These are phyloP conservation scores for Pagrus major DNA, from an alignment of 2,113 vertebrate species.

Conservation along the genomic window DNA sequence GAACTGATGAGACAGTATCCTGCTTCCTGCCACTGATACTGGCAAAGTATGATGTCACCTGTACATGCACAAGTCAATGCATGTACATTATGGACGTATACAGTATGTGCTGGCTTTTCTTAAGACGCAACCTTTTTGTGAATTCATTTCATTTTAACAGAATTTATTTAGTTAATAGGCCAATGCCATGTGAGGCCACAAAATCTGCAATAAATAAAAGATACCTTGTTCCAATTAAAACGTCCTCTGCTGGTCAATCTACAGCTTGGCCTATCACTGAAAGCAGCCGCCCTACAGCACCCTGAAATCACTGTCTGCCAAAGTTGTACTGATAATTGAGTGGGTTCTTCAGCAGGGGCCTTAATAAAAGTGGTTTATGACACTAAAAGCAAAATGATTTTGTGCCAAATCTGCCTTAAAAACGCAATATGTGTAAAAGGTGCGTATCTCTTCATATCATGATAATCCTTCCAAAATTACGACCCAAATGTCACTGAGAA, in stretches of 20 bases:
- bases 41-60: slow-evolving; percentile 1
- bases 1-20: background rate
- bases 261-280: background rate
- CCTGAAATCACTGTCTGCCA: background rate
- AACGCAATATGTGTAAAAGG: background rate
- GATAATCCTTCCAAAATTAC: background rate
- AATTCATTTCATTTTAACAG: too few relatives aligned
- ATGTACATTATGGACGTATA: background rate
- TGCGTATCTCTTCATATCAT: background rate
- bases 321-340: background rate
- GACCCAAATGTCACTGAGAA: background rate
- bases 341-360: background rate
- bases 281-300: too few relatives aligned
- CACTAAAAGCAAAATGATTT: too few relatives aligned
- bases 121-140: background rate
- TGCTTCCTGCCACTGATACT: slow-evolving; percentile 11
- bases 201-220: background rate
- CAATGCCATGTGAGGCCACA: too few relatives aligned
- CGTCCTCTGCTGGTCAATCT: background rate
- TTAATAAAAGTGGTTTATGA: too few relatives aligned
- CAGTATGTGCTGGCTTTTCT: background rate
- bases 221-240: background rate
- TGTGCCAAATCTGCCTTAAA: background rate
- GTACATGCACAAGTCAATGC: background rate
- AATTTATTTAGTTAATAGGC: too few relatives aligned